These are phyloP conservation scores for Rotaria magnacalcarata DNA, from an alignment of 2,888 invertebrate species.

Conservation along the genomic window DNA sequence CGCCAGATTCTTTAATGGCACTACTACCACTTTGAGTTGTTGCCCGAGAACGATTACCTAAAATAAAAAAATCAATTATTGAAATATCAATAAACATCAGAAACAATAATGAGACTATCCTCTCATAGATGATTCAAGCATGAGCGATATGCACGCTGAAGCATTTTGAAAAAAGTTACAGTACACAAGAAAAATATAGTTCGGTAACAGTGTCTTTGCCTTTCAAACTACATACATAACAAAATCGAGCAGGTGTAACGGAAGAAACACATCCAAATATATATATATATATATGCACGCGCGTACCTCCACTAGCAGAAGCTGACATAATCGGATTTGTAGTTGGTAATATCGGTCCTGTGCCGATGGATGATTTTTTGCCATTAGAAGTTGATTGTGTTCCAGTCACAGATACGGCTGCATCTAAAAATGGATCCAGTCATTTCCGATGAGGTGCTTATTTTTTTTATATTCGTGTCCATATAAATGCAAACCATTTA, in stretches of 20 bases:
- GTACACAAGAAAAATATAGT: not conserved
- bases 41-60: conserved; percentile 10
- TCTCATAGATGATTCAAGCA: not conserved
- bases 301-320: not conserved
- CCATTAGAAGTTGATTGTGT: not conserved
- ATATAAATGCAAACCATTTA: not conserved
- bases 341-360: not conserved
- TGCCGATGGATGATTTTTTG: not conserved
- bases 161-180: not conserved
- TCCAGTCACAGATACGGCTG: not conserved
- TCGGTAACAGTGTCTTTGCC: not conserved
- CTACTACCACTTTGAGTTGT: conserved; percentile 61
- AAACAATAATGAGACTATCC: too few species aligned
- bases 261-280: conserved; percentile 17
- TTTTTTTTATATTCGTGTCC: not conserved
- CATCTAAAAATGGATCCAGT: conserved; percentile 20
- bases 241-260: not conserved
- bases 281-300: not conserved
- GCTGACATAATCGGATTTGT: conserved; percentile 2
- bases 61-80: not conserved
- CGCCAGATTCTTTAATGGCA: conserved; percentile 97
- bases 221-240: not conserved
- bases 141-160: not conserved
- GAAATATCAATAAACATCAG: too few species aligned
- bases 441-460: not conserved